Percentiles rank a stretch among this genome's conserved stretches.
These are phyloP conservation scores for Sebastes nivosus DNA, from an alignment of 2,797 vertebrate genomes.

Conservation along the genomic window DNA sequence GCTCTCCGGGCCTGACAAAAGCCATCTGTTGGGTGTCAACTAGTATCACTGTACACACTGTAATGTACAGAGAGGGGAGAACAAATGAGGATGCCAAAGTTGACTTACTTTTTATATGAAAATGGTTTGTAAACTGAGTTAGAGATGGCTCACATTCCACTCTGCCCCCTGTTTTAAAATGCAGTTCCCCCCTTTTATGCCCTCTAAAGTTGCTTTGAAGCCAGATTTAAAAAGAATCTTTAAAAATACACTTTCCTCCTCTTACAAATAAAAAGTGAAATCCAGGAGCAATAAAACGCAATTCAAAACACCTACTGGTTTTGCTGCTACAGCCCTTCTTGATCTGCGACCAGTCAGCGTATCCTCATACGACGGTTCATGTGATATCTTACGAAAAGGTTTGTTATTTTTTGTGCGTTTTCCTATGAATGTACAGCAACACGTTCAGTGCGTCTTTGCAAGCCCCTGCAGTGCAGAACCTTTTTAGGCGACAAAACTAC, in stretches of 20 bases:
- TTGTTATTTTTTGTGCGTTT: too few relatives aligned
- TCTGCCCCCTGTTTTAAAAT: not conserved
- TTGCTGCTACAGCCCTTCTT: not conserved
- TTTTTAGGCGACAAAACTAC: too few relatives aligned
- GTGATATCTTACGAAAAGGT: too few relatives aligned
- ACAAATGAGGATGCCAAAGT: not conserved
- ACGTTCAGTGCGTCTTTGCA: not conserved
- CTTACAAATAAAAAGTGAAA: not conserved
- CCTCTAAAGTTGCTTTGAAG: not conserved
- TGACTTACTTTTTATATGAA: not conserved
- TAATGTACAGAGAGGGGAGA: conserved; percentile 33
- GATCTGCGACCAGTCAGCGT: not conserved
- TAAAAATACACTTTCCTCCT: not conserved
- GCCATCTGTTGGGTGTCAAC: conserved; percentile 80
- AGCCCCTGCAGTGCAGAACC: too few relatives aligned
- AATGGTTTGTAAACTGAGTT: not conserved
- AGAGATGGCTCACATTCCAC: not conserved
- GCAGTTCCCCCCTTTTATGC: not conserved
- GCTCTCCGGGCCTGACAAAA: conserved; percentile 77
- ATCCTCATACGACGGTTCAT: too few relatives aligned
- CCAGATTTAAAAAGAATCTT: not conserved
- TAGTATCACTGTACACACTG: conserved; percentile 39
- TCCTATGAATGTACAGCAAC: too few relatives aligned
- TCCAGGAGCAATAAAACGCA: too few relatives aligned
- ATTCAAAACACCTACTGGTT: not conserved